Percentiles rank a stretch among this genome's conserved stretches.
phyloP scores from a whole-genome alignment of 37 sponge, comb jelly and placozoan species.

The Axinella damicornis region DNA sequence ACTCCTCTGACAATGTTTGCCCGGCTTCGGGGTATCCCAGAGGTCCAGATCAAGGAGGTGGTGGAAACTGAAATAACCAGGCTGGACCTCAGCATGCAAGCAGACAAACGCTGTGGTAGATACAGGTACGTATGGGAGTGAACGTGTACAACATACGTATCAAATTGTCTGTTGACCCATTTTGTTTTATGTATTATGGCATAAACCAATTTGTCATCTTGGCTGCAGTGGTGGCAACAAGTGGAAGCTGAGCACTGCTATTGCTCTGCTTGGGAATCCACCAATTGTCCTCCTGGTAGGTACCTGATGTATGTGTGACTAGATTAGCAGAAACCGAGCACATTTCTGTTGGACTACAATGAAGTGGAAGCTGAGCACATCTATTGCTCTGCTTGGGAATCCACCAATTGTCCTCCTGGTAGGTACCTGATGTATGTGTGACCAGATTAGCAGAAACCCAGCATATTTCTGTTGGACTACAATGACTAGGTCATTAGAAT shows the following conservation, averaged over 20 bases:
- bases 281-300: conserved; percentile 86
- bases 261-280: conserved; percentile 95
- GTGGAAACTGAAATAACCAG: conserved; percentile 81
- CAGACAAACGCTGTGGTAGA: conserved; percentile 86
- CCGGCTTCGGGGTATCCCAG: conserved; percentile 89
- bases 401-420: too few relatives aligned
- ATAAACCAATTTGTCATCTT: too few relatives aligned
- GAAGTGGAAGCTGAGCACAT: too few relatives aligned
- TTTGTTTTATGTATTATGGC: not conserved
- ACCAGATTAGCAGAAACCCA: not conserved
- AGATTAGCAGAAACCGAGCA: too few relatives aligned
- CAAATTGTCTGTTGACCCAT: too few relatives aligned
- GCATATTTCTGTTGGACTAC: not conserved
- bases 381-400: too few relatives aligned
- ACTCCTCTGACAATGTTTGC: conserved; percentile 92
- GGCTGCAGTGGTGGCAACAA: conserved; percentile 93
- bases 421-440: too few relatives aligned
- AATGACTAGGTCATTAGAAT: too few relatives aligned
- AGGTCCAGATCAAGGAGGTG: conserved; percentile 57
- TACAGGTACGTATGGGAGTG: conserved; percentile 91
- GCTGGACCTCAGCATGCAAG: conserved; percentile 86
- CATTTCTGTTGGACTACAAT: too few relatives aligned
- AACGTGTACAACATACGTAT: too few relatives aligned
- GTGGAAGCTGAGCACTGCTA: conserved; percentile 95
- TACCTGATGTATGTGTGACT: too few relatives aligned